Percentiles rank a stretch among this genome's conserved stretches.
These are phyloP conservation scores for Drosophila anomalipes DNA, from an alignment of 2,888 invertebrate genomes.

Conservation along the genomic window DNA sequence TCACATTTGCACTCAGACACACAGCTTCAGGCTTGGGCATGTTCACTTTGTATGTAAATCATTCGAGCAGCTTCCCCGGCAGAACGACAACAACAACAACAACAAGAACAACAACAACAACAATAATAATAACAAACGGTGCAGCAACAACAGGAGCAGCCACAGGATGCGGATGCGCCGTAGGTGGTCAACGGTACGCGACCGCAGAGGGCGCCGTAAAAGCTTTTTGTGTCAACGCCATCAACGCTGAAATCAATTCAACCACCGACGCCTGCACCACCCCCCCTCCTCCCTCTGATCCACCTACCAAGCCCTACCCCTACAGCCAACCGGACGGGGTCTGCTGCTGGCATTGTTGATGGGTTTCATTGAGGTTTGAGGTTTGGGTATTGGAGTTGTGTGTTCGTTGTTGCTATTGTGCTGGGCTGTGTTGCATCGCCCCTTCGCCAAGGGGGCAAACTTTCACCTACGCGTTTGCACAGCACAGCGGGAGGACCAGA, in stretches of 20 bases:
- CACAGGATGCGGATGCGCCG: slow-evolving; percentile 69
- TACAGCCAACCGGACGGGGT: slow-evolving; percentile 25
- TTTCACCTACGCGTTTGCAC: slow-evolving; percentile 74
- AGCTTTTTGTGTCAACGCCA: slow-evolving; percentile 84
- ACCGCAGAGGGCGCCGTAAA: slow-evolving; percentile 81
- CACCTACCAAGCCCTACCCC: neutral
- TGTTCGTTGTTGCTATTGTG: slow-evolving; percentile 20
- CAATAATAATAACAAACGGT: neutral
- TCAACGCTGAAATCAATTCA: slow-evolving; percentile 80
- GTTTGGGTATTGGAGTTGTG: neutral
- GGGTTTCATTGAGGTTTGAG: slow-evolving; percentile 53
- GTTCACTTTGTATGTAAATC: slow-evolving; percentile 80
- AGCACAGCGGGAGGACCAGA: slow-evolving; percentile 70
- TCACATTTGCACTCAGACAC: slow-evolving; percentile 17
- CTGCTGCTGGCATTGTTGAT: slow-evolving; percentile 70
- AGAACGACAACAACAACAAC: slow-evolving; percentile 49
- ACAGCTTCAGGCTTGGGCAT: slow-evolving; percentile 59
- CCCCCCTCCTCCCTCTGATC: neutral
- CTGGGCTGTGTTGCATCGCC: slow-evolving; percentile 22
- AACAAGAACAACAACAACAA: slow-evolving; percentile 30
- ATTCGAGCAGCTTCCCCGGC: slow-evolving; percentile 62
- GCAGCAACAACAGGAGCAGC: slow-evolving; percentile 56
- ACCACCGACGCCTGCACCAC: slow-evolving; percentile 56
- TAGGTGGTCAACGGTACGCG: slow-evolving; percentile 79
- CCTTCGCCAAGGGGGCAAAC: slow-evolving; percentile 46